These are phyloP conservation scores for Cheiracanthium punctorium DNA, from an alignment of 2,888 invertebrate species.

Conservation along the genomic window DNA sequence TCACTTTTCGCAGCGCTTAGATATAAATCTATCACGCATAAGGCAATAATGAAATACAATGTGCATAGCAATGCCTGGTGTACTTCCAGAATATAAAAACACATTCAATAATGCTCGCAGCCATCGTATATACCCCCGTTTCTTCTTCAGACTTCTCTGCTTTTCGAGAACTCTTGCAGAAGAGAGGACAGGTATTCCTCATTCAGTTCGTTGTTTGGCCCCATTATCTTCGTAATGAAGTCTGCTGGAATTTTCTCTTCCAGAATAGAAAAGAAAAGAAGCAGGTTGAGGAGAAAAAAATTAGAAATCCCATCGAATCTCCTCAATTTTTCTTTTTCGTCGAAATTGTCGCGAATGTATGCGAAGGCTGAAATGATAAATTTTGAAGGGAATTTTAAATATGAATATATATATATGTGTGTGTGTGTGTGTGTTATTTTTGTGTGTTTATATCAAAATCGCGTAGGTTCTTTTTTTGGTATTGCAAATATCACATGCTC, in stretches of 20 bases:
- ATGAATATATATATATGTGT: too few species aligned
- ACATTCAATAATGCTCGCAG: not conserved
- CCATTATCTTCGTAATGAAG: slow-evolving; percentile 57
- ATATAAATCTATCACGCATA: too few species aligned
- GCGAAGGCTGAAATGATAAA: not conserved
- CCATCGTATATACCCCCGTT: not conserved
- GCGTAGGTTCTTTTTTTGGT: not conserved
- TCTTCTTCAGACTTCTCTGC: not conserved
- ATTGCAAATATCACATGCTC: not conserved
- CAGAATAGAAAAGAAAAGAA: slow-evolving; percentile 5
- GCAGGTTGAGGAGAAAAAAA: slow-evolving; percentile 19
- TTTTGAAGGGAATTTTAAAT: slow-evolving; percentile 17
- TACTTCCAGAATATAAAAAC: too few species aligned
- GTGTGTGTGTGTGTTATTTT: too few species aligned
- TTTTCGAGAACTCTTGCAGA: not conserved
- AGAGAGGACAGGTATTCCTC: slow-evolving; percentile 37
- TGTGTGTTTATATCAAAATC: not conserved
- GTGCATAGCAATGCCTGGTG: too few species aligned
- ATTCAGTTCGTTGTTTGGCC: slow-evolving; percentile 57
- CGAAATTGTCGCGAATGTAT: slow-evolving; percentile 19
- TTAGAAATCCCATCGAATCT: slow-evolving; percentile 28
- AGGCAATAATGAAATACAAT: too few species aligned
- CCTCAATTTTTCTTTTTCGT: not conserved
- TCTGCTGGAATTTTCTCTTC: slow-evolving; percentile 32
- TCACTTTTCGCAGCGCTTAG: too few species aligned